Percentiles rank a stretch among this genome's conserved stretches.
phyloP scores from a whole-genome alignment of 2,888 invertebrate genomes.

The Ischnura elegans region DNA sequence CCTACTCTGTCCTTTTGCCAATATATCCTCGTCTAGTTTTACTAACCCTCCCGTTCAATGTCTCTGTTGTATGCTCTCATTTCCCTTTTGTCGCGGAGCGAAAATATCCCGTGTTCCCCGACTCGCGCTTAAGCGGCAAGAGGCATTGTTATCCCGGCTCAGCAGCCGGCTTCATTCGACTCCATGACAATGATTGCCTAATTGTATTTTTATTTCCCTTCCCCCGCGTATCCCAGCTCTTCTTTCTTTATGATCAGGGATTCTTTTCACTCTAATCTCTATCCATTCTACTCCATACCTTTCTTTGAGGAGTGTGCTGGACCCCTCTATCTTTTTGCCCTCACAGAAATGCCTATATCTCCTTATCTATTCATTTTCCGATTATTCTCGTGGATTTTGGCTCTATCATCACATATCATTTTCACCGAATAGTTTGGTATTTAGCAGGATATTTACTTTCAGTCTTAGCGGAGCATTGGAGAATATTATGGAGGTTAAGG shows the following conservation, averaged over 20 bases:
- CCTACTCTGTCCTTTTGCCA: neutral
- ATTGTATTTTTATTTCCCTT: slow-evolving; percentile 34
- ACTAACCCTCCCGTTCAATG: neutral
- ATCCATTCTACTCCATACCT: neutral
- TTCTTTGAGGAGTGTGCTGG: too few species aligned
- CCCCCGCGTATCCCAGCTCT: too few species aligned
- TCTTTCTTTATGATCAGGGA: too few species aligned
- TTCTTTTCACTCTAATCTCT: neutral
- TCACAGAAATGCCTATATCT: too few species aligned
- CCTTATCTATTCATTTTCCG: too few species aligned
- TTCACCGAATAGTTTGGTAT: too few species aligned
- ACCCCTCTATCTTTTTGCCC: neutral
- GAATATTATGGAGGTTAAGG: too few species aligned
- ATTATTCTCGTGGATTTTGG: too few species aligned
- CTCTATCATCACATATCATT: too few species aligned
- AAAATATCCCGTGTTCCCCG: neutral
- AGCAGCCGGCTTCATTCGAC: neutral
- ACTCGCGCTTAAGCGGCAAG: neutral
- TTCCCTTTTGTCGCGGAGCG: neutral
- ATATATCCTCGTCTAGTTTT: neutral
- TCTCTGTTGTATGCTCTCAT: neutral
- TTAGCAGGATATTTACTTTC: too few species aligned
- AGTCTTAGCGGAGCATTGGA: too few species aligned
- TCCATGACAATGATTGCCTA: slow-evolving; percentile 52
- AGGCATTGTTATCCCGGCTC: neutral